Base-by-base conservation (phyloP, 2,113 vertebrate species). In the Chascanopsetta lugubris region DNA sequence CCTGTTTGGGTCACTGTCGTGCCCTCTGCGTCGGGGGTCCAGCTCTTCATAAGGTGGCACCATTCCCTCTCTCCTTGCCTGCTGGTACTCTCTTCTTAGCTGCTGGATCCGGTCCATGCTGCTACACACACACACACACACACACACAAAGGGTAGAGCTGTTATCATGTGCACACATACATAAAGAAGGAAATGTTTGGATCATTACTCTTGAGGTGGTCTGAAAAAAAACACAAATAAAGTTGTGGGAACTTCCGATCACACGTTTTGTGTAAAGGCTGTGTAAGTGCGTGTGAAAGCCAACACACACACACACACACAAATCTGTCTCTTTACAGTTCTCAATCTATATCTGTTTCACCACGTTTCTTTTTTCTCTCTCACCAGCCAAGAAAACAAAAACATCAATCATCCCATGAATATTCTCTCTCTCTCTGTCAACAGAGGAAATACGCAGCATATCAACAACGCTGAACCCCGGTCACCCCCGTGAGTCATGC, bases 101-200 rank as follows among this genome's bases (percentile, higher is more conserved):
- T 94, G 94, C 91, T 98, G 96, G 90, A 99, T 98, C 3, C 97
- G 92, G 43, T 98, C 96, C 53, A 94, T 88, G 21, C 92, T 95
- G 74, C 83, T 89, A 29, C 25, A 29, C 48, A 18, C 25, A 50
- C 15, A 21, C 69, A 82, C n/a, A 69, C 49, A 56, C 38, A 67
- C 15, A 66, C 1, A 51, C n/a, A 32, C 29, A 34, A 7, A 42
- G n/a, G 45, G 0, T 24, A 1, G 50, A 5, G 27, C 8, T 15
- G 29, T 5, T 8, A 30, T 30, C 8, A n/a, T n/a, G 32, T 5
- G 3, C 34, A 36, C 34, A 36, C 34, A 36, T 6, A 30, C 5
- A 30, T 5, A 30, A 30, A 30, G 4, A 5, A 30, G 29, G 29
- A 36, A 36, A 36, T 11, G 2, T 36, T 36, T 2, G 9, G 11